Evolutionary conservation across 2,888 invertebrate genomes (phyloP), one percentile per base, ranked within the genome.

Genomic region (Drosophila mulleri): DNA sequence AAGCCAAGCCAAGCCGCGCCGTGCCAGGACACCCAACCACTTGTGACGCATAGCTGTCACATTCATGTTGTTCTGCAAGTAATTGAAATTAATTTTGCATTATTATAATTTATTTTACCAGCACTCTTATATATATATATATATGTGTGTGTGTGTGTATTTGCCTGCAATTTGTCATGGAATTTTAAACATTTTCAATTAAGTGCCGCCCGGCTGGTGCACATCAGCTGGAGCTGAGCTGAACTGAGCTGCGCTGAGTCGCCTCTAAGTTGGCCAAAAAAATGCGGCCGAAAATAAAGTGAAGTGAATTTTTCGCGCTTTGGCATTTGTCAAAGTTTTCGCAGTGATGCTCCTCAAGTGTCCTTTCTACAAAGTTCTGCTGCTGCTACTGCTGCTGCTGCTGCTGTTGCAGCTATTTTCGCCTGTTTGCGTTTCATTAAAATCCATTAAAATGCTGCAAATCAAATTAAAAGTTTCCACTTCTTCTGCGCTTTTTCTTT

Each of bases 391-490:
- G 47, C 29, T 67, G 59, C 60, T 39, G 20, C 66, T 59, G 50
- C 39, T 56, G 47, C 66, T 59, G 53, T 32, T 67, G 65, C 62
- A 48, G 56, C 57, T 50, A 50, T 47, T 48, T 75, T 78, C 67
- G 87, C 74, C 84, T 90, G 88, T 90, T 90, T 90, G 89, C 86
- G 77, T 88, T 89, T 88, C 84, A 90, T 86, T 90, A 84, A 87
- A 89, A 90, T 90, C 87, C 82, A 90, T 86, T 90, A 84, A 88
- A 89, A 88, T 87, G 84, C 91, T 86, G 91, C 89, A 89, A 89
- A 89, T 90, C 89, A 89, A 89, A 89, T 89, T 89, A 89, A 89
- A 89, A 89, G 81, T 89, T 89, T 89, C 73, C 65, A 82, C 81
- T 90, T 80, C 79, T 32, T 35, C 12, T 14, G 16, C 16, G 39